These are phyloP conservation scores for Phalanger gymnotis DNA, from an alignment of 2,797 vertebrate genomes.

Conservation along the genomic window DNA sequence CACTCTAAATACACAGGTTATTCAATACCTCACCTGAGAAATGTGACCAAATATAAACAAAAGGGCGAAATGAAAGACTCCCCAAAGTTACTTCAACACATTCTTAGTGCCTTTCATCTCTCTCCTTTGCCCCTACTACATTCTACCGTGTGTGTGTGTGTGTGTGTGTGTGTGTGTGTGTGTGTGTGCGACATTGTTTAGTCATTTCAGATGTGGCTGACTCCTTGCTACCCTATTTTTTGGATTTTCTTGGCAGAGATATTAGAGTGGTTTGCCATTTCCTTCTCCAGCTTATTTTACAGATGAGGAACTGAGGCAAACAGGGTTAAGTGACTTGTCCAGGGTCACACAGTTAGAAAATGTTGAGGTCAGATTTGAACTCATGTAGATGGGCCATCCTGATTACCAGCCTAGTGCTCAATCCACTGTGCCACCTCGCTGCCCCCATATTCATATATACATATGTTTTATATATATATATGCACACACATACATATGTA, in stretches of 20 bases:
- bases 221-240: too few species aligned
- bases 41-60: not conserved
- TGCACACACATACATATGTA: not conserved
- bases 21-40: not conserved
- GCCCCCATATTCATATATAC: not conserved
- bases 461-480: too few species aligned
- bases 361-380: not conserved
- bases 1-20: not conserved
- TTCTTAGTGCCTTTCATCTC: not conserved
- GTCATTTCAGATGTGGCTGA: not conserved
- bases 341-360: not conserved
- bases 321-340: not conserved
- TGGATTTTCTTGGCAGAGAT: too few species aligned
- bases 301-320: not conserved
- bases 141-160: not conserved
- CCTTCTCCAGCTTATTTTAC: not conserved
- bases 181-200: not conserved
- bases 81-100: not conserved
- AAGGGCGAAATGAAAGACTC: not conserved
- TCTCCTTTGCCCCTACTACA: not conserved
- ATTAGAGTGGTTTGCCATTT: not conserved
- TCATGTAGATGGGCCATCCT: not conserved
- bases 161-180: fast-evolving
- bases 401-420: not conserved
- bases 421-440: not conserved